Conservation (phyloP, 2,888 invertebrate species). For the Timandra comae region DNA sequence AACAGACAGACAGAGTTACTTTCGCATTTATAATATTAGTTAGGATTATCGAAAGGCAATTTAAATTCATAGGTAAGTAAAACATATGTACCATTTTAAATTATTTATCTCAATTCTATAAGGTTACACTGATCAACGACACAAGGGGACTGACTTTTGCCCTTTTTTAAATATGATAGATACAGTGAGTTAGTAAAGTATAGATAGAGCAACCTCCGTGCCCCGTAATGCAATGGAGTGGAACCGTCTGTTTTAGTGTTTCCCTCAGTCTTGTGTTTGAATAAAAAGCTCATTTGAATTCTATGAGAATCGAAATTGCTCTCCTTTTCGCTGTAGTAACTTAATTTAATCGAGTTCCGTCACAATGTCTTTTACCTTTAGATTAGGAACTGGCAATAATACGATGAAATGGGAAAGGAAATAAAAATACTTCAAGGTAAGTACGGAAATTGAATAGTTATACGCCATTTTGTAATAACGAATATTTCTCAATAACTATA, state of each 20-base stretch:
- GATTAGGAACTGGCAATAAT: constrained; percentile 48
- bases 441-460: no score
- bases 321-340: constrained; percentile 70
- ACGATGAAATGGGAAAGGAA: constrained; percentile 33
- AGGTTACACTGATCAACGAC: constrained; percentile 19
- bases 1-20: no score
- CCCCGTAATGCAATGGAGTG: constrained; percentile 44
- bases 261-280: constrained; percentile 59
- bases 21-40: no score
- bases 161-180: no score
- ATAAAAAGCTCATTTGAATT: constrained; percentile 75
- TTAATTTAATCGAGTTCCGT: constrained; percentile 72
- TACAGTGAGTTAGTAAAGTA: no score
- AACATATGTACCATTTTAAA: no score
- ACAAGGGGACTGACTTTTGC: constrained; percentile 13
- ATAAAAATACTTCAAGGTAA: constrained; percentile 8
- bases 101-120: not conserved
- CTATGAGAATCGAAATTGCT: constrained; percentile 73
- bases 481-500: no score
- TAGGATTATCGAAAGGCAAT: no score
- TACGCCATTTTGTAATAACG: no score
- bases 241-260: constrained; percentile 61
- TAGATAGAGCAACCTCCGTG: constrained; percentile 28
- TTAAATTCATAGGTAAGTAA: no score
- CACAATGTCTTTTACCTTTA: constrained; percentile 59